phyloP scores from a whole-genome alignment of 2,888 invertebrate species.

The Chalcis sispes region DNA sequence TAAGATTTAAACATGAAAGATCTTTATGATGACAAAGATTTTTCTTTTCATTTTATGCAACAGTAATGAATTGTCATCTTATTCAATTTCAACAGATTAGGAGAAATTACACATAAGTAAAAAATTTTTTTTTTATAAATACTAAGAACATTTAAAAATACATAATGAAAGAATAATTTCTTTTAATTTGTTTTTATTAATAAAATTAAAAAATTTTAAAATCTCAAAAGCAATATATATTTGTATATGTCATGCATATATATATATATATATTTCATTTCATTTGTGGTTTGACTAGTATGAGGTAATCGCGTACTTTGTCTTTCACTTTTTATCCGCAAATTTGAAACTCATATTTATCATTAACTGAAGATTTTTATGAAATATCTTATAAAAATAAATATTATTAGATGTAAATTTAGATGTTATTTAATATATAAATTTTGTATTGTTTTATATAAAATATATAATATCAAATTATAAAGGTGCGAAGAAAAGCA shows the following conservation, averaged over 20 bases:
- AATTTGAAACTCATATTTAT: slow-evolving; percentile 39
- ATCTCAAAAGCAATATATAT: slow-evolving; percentile 51
- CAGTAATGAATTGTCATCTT: slow-evolving; percentile 38
- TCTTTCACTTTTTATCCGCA: slow-evolving; percentile 35
- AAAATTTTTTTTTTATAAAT: slow-evolving; percentile 34
- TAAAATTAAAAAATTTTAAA: slow-evolving; percentile 47
- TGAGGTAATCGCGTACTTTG: slow-evolving; percentile 50
- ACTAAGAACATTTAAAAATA: slow-evolving; percentile 43
- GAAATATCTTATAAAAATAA: slow-evolving; percentile 32
- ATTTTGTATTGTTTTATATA: slow-evolving; percentile 1
- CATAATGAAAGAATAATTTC: slow-evolving; percentile 27
- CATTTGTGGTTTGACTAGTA: slow-evolving; percentile 55
- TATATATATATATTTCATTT: too few species aligned
- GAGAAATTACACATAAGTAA: slow-evolving; percentile 35
- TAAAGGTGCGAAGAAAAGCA: slow-evolving; percentile 17
- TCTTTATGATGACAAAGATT: slow-evolving; percentile 33
- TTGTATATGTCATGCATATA: too few species aligned
- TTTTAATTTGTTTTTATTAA: slow-evolving; percentile 44
- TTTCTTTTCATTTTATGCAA: slow-evolving; percentile 31
- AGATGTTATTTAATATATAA: slow-evolving; percentile 3
- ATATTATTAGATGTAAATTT: slow-evolving; percentile 8
- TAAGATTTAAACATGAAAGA: slow-evolving; percentile 31
- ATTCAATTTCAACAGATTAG: slow-evolving; percentile 53
- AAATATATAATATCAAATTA: slow-evolving; percentile 16
- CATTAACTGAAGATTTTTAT: slow-evolving; percentile 43